A percentile compares a stretch with the other conserved stretches of the same genome.
phyloP scores from a whole-genome alignment of 2,113 vertebrate genomes.

The Gyps fulvus region DNA sequence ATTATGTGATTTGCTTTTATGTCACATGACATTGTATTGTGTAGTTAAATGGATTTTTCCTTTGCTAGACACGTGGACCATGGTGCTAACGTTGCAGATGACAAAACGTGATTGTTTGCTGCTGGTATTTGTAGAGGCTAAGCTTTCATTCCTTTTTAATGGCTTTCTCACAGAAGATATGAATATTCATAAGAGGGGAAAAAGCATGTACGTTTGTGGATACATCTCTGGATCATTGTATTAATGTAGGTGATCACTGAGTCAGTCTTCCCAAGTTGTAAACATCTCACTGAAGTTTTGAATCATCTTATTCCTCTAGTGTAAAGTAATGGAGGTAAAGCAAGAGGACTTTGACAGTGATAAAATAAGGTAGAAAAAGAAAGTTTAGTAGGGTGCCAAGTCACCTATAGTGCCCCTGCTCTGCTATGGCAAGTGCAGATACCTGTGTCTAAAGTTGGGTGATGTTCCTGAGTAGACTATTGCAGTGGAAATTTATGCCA shows the following conservation, averaged over 20 bases:
- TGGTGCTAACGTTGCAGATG: background rate
- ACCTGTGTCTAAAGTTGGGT: background rate
- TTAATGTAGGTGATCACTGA: background rate
- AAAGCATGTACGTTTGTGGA: background rate
- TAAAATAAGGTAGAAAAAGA: background rate
- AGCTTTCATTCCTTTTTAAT: background rate
- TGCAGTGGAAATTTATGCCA: background rate
- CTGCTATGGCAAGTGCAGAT: background rate
- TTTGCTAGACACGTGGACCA: background rate
- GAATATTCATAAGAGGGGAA: background rate
- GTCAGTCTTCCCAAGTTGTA: background rate
- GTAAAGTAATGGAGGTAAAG: background rate
- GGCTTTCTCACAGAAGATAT: background rate
- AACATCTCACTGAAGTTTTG: background rate
- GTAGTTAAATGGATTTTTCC: background rate
- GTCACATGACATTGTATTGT: background rate
- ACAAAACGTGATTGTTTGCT: background rate
- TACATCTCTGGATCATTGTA: rapidly evolving
- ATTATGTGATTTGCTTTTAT: background rate
- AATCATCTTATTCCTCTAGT: background rate
- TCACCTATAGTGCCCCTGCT: background rate
- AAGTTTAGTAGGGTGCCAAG: background rate
- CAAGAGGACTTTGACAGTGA: background rate
- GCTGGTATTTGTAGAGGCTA: background rate
- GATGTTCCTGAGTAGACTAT: background rate